Base-by-base conservation (phyloP, 2,888 invertebrate species). In the Galerucella pusilla region DNA sequence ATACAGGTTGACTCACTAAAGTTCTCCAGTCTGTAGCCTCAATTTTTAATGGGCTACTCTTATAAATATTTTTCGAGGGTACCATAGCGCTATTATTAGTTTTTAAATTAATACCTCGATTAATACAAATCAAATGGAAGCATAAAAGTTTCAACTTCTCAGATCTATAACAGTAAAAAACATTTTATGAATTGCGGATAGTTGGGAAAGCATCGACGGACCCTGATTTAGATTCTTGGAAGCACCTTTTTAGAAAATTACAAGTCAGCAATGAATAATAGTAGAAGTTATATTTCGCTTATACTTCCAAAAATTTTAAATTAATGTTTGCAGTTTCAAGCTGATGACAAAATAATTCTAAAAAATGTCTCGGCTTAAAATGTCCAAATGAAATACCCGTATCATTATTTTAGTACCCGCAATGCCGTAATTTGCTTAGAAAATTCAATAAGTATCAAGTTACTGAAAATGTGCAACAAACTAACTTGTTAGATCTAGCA, bases 381-480 rank as follows among this genome's bases (percentile, higher is more conserved):
- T 52, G 52, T 52, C 52, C n/a, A 52, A 52, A 52, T 52, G n/a
- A n/a, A 52, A 52, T 52, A 20, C 20, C n/a, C 2, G 20, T 10
- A 16, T 57, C n/a, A 57, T 57, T 57, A 20, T 20, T 57, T 57
- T 7, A 57, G 57, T 57, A 10, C 9, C 57, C 16, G 57, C 20
- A 57, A 57, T 57, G 10, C 57, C 20, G 20, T 16, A 57, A 20
- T 57, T 20, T 20, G 57, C 57, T 57, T 20, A 9, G 9, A 16
- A 57, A 57, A 57, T 9, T 63, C 35, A 42, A 35, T 42, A n/a
- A 16, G 2, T n/a, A 42, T 5, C 11, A 61, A 5, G 5, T 35
- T 9, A 42, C 63, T 42, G 63, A 63, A 63, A 63, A 63, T 42
- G 35, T 63, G n/a, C 35, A 63, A 63, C 42, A 63, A 63, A 63